Conservation (phyloP, 2,113 vertebrate genomes). For the Cricetomys ansorgei region DNA sequence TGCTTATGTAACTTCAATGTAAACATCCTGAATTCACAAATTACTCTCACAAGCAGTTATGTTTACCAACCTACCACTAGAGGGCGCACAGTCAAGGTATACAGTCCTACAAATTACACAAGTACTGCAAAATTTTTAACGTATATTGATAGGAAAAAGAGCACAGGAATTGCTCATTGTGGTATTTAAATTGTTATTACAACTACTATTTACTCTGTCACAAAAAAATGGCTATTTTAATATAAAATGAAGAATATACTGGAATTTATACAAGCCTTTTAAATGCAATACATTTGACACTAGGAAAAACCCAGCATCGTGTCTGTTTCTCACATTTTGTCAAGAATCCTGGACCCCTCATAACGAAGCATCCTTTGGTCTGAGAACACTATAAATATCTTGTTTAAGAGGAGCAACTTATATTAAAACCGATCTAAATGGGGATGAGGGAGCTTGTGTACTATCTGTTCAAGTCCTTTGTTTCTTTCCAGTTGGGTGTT, state of each 20-base stretch:
- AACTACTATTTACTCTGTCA: background rate
- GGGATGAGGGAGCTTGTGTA: background rate
- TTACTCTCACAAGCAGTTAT: background rate
- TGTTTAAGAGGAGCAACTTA: slow-evolving; percentile 16
- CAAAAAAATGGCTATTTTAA: background rate
- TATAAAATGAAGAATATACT: background rate
- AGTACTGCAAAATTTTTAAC: background rate
- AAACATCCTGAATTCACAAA: slow-evolving; percentile 4
- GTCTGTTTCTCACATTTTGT: slow-evolving; percentile 8
- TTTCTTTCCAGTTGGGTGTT: background rate
- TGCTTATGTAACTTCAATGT: background rate
- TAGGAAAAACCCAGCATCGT: background rate
- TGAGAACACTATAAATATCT: background rate
- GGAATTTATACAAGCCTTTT: background rate
- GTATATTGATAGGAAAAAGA: slow-evolving; percentile 17
- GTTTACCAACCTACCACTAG: background rate
- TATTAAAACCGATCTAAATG: slow-evolving; percentile 1
- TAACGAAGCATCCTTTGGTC: background rate
- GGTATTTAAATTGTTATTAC: background rate
- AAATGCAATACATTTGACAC: slow-evolving; percentile 37
- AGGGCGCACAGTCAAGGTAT: background rate
- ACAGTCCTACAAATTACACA: background rate
- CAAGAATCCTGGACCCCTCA: background rate
- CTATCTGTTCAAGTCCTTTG: background rate
- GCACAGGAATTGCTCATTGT: background rate